These are phyloP conservation scores for Drosophila dunni DNA, from an alignment of 1,140 invertebrate species.

Conservation along the genomic window DNA sequence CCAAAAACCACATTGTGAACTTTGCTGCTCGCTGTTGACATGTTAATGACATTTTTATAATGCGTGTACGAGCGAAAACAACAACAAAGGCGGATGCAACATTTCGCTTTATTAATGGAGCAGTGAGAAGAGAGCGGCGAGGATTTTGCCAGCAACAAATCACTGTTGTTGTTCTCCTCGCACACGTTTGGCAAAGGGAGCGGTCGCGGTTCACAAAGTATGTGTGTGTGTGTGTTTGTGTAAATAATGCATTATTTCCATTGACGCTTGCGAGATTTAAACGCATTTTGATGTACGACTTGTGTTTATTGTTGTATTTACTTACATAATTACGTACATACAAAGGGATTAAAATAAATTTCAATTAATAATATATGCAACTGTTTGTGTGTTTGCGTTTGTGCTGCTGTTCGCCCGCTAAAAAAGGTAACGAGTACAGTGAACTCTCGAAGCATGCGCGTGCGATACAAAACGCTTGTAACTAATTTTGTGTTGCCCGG, in stretches of 20 bases:
- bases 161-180: conserved; percentile 45
- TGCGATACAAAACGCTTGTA: conserved; percentile 46
- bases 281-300: conserved; percentile 77
- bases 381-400: background rate
- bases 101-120: conserved; percentile 77
- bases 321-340: conserved; percentile 9
- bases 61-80: conserved; percentile 57
- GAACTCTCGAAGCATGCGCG: conserved; percentile 58
- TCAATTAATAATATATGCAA: conserved; percentile 61
- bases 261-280: conserved; percentile 76
- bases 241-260: conserved; percentile 71
- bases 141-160: conserved; percentile 65
- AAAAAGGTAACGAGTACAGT: conserved; percentile 78
- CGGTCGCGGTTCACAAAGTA: conserved; percentile 52
- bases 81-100: conserved; percentile 77
- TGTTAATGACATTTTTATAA: conserved; percentile 82
- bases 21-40: conserved; percentile 76
- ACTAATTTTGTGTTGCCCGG: conserved; percentile 34
- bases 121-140: conserved; percentile 47
- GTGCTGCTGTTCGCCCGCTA: conserved; percentile 5
- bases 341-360: conserved; percentile 36
- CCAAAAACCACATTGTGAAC: conserved; percentile 47
- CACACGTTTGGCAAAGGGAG: conserved; percentile 67
- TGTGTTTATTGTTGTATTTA: conserved; percentile 52
- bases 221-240: conserved; percentile 2